Conservation (phyloP, 2,113 vertebrate species). For the Gadus macrocephalus region DNA sequence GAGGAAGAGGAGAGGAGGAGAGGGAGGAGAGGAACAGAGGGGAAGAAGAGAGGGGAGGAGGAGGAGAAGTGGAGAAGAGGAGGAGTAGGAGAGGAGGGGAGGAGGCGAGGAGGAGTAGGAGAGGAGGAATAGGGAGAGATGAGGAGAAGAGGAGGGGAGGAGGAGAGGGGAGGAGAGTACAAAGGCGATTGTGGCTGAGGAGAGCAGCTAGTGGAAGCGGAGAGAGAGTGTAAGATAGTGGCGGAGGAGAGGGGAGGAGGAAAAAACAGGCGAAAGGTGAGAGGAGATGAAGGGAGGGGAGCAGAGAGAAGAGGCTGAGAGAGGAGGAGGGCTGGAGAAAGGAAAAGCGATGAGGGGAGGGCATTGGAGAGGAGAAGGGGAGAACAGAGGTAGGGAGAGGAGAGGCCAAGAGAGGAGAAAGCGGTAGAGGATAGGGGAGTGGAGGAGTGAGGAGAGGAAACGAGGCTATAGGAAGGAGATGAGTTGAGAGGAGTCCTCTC, state of each 20-base stretch:
- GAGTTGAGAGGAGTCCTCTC: conserved; percentile 1
- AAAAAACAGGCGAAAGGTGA: not conserved
- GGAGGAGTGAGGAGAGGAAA: not conserved
- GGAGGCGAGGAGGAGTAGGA: not conserved
- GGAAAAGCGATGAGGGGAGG: not conserved
- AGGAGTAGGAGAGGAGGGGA: not conserved
- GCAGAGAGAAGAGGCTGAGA: too few relatives aligned
- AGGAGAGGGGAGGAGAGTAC: not conserved
- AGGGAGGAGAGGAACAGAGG: not conserved
- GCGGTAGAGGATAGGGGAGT: not conserved
- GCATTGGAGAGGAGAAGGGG: not conserved
- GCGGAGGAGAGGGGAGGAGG: not conserved
- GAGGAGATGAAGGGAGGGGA: not conserved
- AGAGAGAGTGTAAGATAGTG: not conserved
- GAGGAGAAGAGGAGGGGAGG: conserved; percentile 2
- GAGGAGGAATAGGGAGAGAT: not conserved
- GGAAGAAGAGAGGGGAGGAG: not conserved
- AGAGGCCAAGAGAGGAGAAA: not conserved
- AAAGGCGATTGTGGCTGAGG: not conserved
- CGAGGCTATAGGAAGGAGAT: not conserved
- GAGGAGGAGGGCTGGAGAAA: too few relatives aligned
- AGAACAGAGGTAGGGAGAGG: not conserved
- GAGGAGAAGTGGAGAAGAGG: not conserved
- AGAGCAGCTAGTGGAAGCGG: not conserved
- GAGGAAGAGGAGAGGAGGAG: not conserved